Evolutionary conservation across 2,113 vertebrate genomes (phyloP).

Genomic region (Ciconia maguari): DNA sequence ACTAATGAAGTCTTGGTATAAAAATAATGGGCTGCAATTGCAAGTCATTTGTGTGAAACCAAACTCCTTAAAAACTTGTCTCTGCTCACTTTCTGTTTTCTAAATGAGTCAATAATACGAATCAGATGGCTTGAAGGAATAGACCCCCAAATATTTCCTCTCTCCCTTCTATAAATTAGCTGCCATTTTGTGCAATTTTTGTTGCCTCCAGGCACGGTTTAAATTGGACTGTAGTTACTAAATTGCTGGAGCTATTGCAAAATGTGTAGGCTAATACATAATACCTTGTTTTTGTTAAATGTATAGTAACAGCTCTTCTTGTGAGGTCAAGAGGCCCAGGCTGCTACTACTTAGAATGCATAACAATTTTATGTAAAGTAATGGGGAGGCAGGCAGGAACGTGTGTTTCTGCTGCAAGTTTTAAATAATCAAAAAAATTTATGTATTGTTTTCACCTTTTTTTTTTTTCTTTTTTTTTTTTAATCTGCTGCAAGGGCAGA

Average conservation of each 20-base stretch:
- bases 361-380: constrained; percentile 71
- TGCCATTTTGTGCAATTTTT: constrained; percentile 82
- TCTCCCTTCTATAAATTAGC: constrained; percentile 81
- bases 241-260: constrained; percentile 79
- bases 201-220: constrained; percentile 80
- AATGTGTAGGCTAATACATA: constrained; percentile 82
- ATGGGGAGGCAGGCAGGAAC: background rate
- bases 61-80: constrained; percentile 85
- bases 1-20: constrained; percentile 96
- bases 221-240: constrained; percentile 83
- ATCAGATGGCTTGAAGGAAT: constrained; percentile 82
- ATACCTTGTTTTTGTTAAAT: constrained; percentile 83
- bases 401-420: constrained; percentile 27
- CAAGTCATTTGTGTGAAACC: constrained; percentile 80
- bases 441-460: background rate
- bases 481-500: background rate
- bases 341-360: constrained; percentile 70
- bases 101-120: constrained; percentile 86
- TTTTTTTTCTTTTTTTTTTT: background rate
- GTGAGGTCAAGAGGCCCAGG: constrained; percentile 78
- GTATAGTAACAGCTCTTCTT: constrained; percentile 80
- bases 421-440: background rate
- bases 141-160: constrained; percentile 80
- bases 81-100: constrained; percentile 86
- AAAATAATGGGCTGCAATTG: constrained; percentile 95